Conservation (phyloP, 2,113 vertebrate genomes). For the Lontra canadensis region DNA sequence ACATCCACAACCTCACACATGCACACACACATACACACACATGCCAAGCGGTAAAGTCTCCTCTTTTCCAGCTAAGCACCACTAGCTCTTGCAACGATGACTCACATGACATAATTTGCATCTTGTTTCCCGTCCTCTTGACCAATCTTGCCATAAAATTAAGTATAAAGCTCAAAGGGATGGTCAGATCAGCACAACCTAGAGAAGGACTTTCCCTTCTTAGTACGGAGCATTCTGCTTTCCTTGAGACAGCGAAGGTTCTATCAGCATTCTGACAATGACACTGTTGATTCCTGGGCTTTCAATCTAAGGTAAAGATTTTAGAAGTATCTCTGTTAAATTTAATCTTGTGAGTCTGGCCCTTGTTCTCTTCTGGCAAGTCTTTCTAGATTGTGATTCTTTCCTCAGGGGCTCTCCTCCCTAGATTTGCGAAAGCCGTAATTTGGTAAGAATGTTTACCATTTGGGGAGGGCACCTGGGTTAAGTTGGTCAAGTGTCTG, state of each 20-base stretch:
- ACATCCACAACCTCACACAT: neutral
- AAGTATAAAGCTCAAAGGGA: neutral
- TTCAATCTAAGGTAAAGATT: neutral
- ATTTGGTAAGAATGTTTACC: neutral
- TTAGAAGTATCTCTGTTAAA: neutral
- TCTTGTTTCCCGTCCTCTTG: neutral
- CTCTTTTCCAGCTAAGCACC: neutral
- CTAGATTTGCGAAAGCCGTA: neutral
- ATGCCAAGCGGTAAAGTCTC: neutral
- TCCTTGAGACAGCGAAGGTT: neutral
- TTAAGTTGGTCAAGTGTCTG: neutral
- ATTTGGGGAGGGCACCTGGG: neutral
- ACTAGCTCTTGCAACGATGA: neutral
- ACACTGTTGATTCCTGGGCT: neutral
- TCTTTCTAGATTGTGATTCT: neutral
- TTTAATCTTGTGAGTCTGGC: neutral
- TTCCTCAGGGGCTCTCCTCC: neutral
- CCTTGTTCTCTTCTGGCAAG: neutral
- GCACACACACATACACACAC: too few relatives aligned
- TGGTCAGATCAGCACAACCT: neutral
- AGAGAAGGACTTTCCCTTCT: neutral
- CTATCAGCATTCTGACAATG: neutral
- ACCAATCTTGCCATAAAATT: neutral
- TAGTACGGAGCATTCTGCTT: neutral
- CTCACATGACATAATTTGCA: neutral